Evolutionary conservation across 2,888 invertebrate genomes (phyloP).

Genomic region (Conchocele bisecta): DNA sequence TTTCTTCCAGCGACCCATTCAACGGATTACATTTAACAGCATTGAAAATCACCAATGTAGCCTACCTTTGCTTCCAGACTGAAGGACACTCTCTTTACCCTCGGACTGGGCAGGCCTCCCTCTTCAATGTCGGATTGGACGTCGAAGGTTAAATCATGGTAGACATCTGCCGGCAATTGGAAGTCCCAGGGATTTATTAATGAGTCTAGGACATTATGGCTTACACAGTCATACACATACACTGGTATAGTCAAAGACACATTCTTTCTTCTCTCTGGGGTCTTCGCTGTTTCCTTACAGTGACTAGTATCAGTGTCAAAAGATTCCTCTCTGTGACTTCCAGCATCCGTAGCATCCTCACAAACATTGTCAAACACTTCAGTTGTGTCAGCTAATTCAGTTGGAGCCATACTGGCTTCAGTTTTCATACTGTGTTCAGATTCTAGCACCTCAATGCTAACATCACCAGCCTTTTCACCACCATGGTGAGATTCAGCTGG

Average conservation of each 20-base stretch:
- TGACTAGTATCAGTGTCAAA: not conserved
- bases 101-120: not conserved
- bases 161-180: slow-evolving; percentile 72
- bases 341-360: not conserved
- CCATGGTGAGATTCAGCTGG: no score
- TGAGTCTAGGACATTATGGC: slow-evolving; percentile 84
- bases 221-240: slow-evolving; percentile 88
- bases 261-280: slow-evolving; percentile 12
- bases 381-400: not conserved
- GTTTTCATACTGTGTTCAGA: not conserved
- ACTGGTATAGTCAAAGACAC: slow-evolving; percentile 84
- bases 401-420: not conserved
- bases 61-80: no score
- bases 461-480: not conserved
- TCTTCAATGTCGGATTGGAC: slow-evolving; percentile 41
- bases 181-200: slow-evolving; percentile 76
- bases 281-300: slow-evolving; percentile 4
- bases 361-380: not conserved
- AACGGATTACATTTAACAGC: no score
- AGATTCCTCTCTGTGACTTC: not conserved
- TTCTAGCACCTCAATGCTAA: not conserved
- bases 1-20: no score
- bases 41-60: no score
- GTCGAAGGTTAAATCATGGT: slow-evolving; percentile 79
- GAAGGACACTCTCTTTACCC: slow-evolving; percentile 55